These are phyloP conservation scores for Xiphophorus hellerii DNA, from an alignment of 2,113 vertebrate species.

Conservation along the genomic window DNA sequence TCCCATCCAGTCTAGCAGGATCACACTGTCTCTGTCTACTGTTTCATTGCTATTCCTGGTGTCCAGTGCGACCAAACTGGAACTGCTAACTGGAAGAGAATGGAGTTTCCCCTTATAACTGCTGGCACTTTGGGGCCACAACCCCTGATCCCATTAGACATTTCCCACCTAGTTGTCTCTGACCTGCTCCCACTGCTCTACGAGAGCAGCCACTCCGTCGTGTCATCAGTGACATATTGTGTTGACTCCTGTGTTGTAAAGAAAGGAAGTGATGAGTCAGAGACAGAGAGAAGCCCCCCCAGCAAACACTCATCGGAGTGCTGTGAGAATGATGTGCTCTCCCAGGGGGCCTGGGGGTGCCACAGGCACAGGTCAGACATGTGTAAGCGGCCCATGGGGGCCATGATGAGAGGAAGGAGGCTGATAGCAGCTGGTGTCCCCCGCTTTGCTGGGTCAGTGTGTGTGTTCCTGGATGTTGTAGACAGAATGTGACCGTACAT, in stretches of 20 bases:
- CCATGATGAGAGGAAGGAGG: neutral
- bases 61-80: constrained; percentile 66
- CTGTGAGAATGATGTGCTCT: constrained; percentile 28
- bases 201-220: neutral
- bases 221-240: constrained; percentile 41
- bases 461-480: constrained; percentile 27
- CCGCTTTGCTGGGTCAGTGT: neutral
- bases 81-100: constrained; percentile 44
- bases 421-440: constrained; percentile 51
- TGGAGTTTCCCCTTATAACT: constrained; percentile 13
- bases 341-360: neutral
- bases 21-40: constrained; percentile 63
- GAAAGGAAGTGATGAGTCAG: constrained; percentile 34
- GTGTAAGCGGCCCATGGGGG: constrained; percentile 4
- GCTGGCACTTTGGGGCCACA: neutral
- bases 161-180: neutral
- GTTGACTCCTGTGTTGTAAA: constrained; percentile 31
- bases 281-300: constrained; percentile 14
- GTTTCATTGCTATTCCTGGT: constrained; percentile 81
- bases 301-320: constrained; percentile 35
- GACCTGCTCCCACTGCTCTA: neutral
- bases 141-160: neutral
- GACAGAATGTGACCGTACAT: constrained; percentile 28
- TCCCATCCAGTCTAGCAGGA: constrained; percentile 44
- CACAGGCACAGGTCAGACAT: constrained; percentile 26